Evolutionary conservation across 2,797 vertebrate species (phyloP).

Genomic region (Tolypeutes matacus): DNA sequence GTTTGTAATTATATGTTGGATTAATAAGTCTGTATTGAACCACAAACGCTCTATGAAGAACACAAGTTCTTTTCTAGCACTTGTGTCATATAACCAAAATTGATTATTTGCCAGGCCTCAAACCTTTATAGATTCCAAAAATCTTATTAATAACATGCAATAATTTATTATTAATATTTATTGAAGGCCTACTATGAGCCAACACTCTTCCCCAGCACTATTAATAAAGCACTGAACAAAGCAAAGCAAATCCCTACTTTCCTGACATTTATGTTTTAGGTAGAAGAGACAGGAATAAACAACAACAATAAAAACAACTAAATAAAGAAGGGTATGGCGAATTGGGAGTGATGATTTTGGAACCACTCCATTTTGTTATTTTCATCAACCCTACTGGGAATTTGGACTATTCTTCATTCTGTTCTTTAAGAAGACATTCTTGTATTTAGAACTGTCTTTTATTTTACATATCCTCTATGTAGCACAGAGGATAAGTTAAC

Average conservation of each 20-base stretch:
- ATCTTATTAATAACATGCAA: background rate
- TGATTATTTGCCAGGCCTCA: background rate
- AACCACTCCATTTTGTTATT: background rate
- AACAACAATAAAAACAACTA: background rate
- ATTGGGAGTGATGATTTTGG: background rate
- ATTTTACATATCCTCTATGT: constrained; percentile 4
- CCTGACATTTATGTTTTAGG: background rate
- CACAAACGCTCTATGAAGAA: background rate
- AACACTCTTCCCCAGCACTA: background rate
- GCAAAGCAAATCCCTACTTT: background rate
- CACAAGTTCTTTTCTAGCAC: background rate
- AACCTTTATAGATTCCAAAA: constrained; percentile 20
- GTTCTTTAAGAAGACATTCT: background rate
- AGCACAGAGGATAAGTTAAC: background rate
- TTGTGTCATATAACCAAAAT: background rate
- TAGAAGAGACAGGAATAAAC: background rate
- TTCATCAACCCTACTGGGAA: background rate
- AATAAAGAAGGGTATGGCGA: no score
- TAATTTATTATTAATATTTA: background rate
- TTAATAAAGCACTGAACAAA: background rate
- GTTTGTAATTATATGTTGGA: background rate
- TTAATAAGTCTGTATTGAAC: background rate
- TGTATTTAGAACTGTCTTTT: constrained; percentile 1
- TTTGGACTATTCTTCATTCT: constrained; percentile 24
- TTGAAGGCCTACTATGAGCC: background rate